Evolutionary conservation across 2,113 vertebrate species (phyloP).

Genomic region (Paramormyrops kingsleyae): DNA sequence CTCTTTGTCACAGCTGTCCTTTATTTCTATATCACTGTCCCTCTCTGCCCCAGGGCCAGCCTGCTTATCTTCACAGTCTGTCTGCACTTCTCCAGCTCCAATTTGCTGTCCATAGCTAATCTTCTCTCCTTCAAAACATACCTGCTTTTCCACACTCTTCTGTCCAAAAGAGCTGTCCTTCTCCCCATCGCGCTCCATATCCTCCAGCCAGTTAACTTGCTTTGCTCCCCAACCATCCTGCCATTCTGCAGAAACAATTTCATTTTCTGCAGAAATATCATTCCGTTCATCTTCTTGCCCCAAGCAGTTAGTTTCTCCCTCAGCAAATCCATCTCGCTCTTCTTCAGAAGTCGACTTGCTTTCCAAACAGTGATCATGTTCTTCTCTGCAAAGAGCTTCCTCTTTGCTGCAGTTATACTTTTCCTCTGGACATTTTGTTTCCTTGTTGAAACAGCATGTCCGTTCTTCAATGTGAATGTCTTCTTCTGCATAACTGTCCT

Average conservation of each 20-base stretch:
- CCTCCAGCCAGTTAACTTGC: constrained; percentile 45
- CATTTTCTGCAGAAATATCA: constrained; percentile 19
- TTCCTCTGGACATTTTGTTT: background rate
- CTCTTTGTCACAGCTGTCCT: no score
- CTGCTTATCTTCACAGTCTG: constrained; percentile 26
- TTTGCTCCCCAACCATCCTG: constrained; percentile 11
- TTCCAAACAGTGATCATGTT: constrained; percentile 26
- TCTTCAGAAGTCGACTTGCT: background rate
- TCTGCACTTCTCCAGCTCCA: background rate
- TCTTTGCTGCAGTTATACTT: background rate
- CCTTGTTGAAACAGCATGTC: background rate
- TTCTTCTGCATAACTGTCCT: background rate
- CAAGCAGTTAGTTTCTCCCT: constrained; percentile 12
- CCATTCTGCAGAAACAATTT: constrained; percentile 32
- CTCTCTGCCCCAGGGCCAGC: constrained; percentile 29
- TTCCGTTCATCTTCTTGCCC: constrained; percentile 9
- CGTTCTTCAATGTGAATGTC: background rate
- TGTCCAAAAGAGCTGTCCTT: constrained; percentile 31
- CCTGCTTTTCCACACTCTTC: background rate
- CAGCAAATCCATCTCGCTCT: constrained; percentile 8
- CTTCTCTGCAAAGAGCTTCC: background rate
- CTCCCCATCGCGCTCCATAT: constrained; percentile 52
- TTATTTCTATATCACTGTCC: constrained; percentile 7
- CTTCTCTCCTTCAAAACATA: constrained; percentile 19
- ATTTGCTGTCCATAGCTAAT: constrained; percentile 50